Evolutionary conservation across 2,888 invertebrate genomes (phyloP).

Genomic region (Allygus modestus): DNA sequence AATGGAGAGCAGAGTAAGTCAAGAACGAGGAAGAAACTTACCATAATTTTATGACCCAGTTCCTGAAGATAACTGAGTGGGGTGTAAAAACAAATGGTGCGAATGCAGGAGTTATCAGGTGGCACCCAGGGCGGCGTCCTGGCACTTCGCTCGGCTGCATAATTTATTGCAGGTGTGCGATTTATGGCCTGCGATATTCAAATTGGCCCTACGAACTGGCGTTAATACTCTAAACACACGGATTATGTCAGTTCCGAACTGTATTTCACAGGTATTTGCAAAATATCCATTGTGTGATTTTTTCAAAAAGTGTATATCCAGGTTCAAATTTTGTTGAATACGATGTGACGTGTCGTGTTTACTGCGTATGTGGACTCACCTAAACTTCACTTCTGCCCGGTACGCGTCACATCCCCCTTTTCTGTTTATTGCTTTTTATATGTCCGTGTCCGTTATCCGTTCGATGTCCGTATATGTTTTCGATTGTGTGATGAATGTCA

Average conservation of each 20-base stretch:
- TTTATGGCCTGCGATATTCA: constrained; percentile 41
- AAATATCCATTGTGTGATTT: background rate
- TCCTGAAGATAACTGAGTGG: constrained; percentile 17
- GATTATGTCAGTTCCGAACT: constrained; percentile 1
- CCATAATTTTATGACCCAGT: constrained; percentile 28
- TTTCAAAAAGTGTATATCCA: no score
- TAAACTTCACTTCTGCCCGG: no score
- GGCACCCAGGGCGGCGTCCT: background rate
- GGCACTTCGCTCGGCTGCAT: constrained; percentile 1
- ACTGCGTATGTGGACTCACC: no score
- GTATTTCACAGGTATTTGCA: background rate
- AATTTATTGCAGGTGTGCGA: constrained; percentile 32
- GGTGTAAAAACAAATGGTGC: constrained; percentile 24
- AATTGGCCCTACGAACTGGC: constrained; percentile 38
- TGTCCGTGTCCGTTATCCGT: no score
- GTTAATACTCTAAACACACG: constrained; percentile 32
- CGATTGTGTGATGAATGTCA: no score
- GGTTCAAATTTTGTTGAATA: no score
- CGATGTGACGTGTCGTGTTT: no score
- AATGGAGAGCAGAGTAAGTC: background rate
- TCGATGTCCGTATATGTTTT: no score
- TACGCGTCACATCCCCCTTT: no score
- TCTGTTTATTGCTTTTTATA: no score
- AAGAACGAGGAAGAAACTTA: background rate
- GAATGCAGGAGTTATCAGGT: background rate